These are phyloP conservation scores for Nyctalus aviator DNA, from an alignment of 2,797 vertebrate species.

Conservation along the genomic window DNA sequence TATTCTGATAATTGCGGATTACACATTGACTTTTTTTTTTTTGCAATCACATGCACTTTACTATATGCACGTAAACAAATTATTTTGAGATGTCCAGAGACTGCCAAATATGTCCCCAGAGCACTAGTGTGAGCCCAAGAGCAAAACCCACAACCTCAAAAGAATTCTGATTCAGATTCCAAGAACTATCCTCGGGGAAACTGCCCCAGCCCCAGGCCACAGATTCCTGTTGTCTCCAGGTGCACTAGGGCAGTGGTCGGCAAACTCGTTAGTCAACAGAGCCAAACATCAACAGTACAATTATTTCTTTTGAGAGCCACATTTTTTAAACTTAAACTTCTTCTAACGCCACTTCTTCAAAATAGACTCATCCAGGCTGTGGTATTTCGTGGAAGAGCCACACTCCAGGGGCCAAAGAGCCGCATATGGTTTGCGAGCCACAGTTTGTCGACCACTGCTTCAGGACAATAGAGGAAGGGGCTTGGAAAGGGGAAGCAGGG, in stretches of 20 bases:
- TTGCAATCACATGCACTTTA: not conserved
- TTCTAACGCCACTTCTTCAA: too few relatives aligned
- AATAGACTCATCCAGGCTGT: too few relatives aligned
- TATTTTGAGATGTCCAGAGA: constrained; percentile 7
- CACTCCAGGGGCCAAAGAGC: too few relatives aligned
- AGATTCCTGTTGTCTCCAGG: not conserved
- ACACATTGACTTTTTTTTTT: not conserved
- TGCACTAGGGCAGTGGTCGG: not conserved
- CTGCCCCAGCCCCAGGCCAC: not conserved
- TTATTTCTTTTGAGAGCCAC: too few relatives aligned
- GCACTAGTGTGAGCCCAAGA: not conserved
- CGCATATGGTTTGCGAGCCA: too few relatives aligned
- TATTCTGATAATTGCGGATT: not conserved
- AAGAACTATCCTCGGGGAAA: not conserved
- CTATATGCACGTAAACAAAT: not conserved
- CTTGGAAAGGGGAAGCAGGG: not conserved
- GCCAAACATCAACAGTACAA: too few relatives aligned
- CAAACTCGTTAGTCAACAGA: too few relatives aligned
- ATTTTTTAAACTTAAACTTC: too few relatives aligned
- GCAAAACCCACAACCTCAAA: not conserved
- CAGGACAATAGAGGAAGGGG: not conserved
- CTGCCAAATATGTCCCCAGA: not conserved
- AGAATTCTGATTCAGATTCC: not conserved
- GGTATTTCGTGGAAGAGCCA: too few relatives aligned
- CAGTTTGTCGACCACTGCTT: too few relatives aligned